Evolutionary conservation across 1,140 invertebrate genomes (phyloP).

Genomic region (Ips typographus): DNA sequence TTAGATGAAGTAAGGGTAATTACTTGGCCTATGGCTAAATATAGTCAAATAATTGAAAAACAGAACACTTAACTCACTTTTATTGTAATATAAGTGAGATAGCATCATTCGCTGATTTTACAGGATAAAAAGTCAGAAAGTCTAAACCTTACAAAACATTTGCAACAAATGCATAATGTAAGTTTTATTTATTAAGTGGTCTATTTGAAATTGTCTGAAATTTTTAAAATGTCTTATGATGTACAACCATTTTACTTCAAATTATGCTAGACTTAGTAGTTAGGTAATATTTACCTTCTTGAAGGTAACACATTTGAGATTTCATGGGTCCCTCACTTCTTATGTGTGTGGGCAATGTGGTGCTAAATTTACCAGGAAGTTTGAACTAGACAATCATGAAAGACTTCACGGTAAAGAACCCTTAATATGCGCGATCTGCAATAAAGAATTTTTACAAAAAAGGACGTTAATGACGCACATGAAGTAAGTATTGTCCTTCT

Average conservation of each 20-base stretch:
- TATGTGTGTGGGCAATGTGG: conserved; percentile 81
- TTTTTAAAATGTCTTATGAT: background rate
- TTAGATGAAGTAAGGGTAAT: too few relatives aligned
- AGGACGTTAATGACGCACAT: conserved; percentile 76
- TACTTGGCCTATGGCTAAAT: too few relatives aligned
- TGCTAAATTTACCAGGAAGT: conserved; percentile 79
- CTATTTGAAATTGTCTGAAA: too few relatives aligned
- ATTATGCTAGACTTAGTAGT: too few relatives aligned
- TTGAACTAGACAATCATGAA: conserved; percentile 81
- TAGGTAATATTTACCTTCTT: background rate
- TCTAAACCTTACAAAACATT: too few relatives aligned
- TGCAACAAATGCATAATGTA: too few relatives aligned
- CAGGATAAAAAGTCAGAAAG: too few relatives aligned
- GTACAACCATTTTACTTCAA: background rate
- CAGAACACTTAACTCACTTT: too few relatives aligned
- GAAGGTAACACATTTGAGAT: conserved; percentile 72
- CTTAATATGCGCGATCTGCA: conserved; percentile 77
- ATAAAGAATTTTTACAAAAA: conserved; percentile 82
- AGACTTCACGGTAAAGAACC: conserved; percentile 76
- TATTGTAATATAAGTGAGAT: too few relatives aligned
- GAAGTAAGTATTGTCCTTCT: conserved; percentile 58
- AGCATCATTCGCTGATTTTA: too few relatives aligned
- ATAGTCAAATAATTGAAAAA: too few relatives aligned
- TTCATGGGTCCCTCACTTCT: conserved; percentile 79
- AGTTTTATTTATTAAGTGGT: too few relatives aligned